Evolutionary conservation across 2,888 invertebrate species (phyloP).

Genomic region (Parnassius glacialis): DNA sequence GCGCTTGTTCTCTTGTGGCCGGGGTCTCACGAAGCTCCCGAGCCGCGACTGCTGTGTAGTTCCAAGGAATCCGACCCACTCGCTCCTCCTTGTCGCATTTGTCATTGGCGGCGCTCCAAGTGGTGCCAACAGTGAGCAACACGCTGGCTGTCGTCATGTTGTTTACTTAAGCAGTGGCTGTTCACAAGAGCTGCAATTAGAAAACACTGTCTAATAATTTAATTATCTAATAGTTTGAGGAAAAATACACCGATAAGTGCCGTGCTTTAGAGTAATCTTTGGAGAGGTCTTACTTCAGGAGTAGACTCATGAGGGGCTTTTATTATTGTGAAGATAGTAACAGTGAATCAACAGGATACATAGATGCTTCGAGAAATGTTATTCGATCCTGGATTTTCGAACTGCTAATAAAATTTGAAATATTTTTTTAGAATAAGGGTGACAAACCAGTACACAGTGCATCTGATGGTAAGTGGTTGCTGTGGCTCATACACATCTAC

Average conservation of each 20-base stretch:
- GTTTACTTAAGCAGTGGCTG: slow-evolving; percentile 14
- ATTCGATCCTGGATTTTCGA: not conserved
- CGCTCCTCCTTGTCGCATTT: slow-evolving; percentile 58
- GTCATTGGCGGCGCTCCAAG: slow-evolving; percentile 57
- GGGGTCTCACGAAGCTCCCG: slow-evolving; percentile 87
- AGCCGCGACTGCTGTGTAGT: slow-evolving; percentile 78
- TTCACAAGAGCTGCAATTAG: slow-evolving; percentile 3
- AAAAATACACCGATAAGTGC: no score
- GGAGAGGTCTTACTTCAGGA: no score
- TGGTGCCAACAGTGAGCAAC: slow-evolving; percentile 61
- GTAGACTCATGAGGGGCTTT: no score
- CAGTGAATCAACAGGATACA: not conserved
- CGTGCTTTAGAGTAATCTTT: no score
- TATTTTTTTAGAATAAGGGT: no score
- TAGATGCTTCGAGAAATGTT: not conserved
- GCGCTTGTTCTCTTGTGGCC: slow-evolving; percentile 81
- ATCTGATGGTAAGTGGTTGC: no score
- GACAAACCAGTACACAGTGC: no score
- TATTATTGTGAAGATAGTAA: no score
- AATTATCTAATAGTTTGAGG: no score
- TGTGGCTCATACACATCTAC: no score
- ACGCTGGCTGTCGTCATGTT: slow-evolving; percentile 70
- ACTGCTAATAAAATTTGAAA: not conserved
- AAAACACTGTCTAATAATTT: no score
- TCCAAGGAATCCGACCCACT: slow-evolving; percentile 41